These are phyloP conservation scores for Paralichthys olivaceus DNA, from an alignment of 2,113 vertebrate species.

Conservation along the genomic window DNA sequence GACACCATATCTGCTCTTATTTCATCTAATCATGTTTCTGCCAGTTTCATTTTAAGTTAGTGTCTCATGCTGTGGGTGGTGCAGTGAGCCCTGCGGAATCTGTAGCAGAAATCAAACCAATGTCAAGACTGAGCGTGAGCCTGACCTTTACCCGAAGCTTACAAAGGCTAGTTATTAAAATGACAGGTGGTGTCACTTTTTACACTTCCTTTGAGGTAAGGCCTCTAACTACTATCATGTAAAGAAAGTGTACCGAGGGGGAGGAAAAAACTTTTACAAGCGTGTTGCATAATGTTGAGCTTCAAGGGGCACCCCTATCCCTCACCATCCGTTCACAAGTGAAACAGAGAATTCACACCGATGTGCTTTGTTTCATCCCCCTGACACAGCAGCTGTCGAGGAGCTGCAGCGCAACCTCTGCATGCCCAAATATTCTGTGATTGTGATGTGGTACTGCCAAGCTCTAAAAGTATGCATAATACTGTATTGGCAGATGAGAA, in stretches of 20 bases:
- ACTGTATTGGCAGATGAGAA: slow-evolving; percentile 9
- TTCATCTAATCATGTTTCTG: too few species aligned
- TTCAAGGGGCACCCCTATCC: slow-evolving; percentile 24
- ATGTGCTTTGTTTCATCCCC: slow-evolving; percentile 26
- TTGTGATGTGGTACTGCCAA: slow-evolving; percentile 8
- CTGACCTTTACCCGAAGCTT: slow-evolving; percentile 37
- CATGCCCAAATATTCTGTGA: slow-evolving; percentile 10
- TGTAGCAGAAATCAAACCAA: background rate
- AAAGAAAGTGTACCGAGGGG: slow-evolving; percentile 39
- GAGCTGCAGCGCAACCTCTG: slow-evolving; percentile 7
- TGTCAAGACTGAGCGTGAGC: slow-evolving; percentile 3
- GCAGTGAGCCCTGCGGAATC: background rate
- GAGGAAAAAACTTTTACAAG: slow-evolving; percentile 44
- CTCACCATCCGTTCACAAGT: slow-evolving; percentile 25
- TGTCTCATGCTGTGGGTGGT: background rate
- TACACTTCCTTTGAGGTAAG: slow-evolving; percentile 68
- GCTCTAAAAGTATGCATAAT: background rate
- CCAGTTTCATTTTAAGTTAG: too few species aligned
- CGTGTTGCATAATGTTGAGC: slow-evolving; percentile 48
- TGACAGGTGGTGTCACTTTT: slow-evolving; percentile 66
- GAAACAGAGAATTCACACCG: slow-evolving; percentile 43
- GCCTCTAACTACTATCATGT: slow-evolving; percentile 53
- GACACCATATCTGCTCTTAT: too few species aligned
- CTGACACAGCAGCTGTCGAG: slow-evolving; percentile 20
- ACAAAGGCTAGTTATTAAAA: slow-evolving; percentile 65